Percentiles rank a stretch among this genome's conserved stretches.
Evolutionary conservation across 1,140 invertebrate genomes (phyloP).

Genomic region (Caenorhabditis remanei): DNA sequence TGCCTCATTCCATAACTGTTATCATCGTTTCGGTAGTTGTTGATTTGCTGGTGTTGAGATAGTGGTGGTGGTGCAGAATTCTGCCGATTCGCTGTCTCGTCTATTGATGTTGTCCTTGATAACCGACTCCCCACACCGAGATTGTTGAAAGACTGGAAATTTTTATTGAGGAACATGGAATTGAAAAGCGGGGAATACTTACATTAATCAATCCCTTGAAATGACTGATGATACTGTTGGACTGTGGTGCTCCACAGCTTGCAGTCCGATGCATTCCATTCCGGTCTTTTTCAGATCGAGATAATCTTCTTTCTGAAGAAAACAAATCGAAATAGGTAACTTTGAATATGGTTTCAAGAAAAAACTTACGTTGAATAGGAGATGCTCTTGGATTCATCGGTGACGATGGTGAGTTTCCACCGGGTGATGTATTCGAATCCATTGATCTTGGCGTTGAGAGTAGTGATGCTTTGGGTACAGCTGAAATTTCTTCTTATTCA

Average conservation of each 20-base stretch:
- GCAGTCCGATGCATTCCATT: slow-evolving; percentile 62
- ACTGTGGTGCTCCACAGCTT: slow-evolving; percentile 61
- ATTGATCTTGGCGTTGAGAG: slow-evolving; percentile 44
- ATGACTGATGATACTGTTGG: slow-evolving; percentile 68
- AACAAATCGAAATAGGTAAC: background rate
- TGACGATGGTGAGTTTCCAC: slow-evolving; percentile 28
- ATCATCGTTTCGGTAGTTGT: slow-evolving; percentile 9
- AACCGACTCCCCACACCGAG: slow-evolving; percentile 61
- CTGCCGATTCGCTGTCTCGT: slow-evolving; percentile 59
- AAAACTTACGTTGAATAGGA: slow-evolving; percentile 18
- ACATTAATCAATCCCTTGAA: slow-evolving; percentile 72
- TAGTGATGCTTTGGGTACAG: slow-evolving; percentile 33
- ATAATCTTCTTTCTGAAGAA: slow-evolving; percentile 33
- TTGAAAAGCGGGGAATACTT: background rate
- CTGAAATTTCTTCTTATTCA: background rate
- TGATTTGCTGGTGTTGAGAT: background rate
- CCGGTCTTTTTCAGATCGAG: slow-evolving; percentile 57
- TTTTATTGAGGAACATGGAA: background rate
- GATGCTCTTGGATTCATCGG: slow-evolving; percentile 42
- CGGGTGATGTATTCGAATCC: slow-evolving; percentile 39
- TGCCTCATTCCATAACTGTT: slow-evolving; percentile 52
- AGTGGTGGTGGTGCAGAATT: slow-evolving; percentile 29
- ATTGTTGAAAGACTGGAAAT: slow-evolving; percentile 67
- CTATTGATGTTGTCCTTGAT: slow-evolving; percentile 65
- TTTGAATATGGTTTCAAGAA: background rate